A percentile compares a stretch with the other conserved stretches of the same genome.
Conservation (phyloP, 2,797 vertebrate genomes). For the Galago senegalensis region DNA sequence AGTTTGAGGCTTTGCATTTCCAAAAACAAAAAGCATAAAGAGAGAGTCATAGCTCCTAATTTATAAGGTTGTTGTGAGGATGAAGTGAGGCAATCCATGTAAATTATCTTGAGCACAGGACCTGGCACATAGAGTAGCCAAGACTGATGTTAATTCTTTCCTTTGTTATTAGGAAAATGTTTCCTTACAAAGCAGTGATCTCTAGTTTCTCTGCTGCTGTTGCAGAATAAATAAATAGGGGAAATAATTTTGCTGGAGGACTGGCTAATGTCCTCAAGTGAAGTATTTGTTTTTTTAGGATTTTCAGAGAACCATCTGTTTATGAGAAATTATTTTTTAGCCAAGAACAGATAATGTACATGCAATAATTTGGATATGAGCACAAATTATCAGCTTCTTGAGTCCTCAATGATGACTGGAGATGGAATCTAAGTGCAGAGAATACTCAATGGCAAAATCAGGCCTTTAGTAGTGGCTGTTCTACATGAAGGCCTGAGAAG, state of each 20-base stretch:
- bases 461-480: neutral
- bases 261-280: neutral
- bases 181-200: neutral
- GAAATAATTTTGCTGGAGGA: neutral
- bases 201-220: neutral
- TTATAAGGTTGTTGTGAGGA: neutral
- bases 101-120: neutral
- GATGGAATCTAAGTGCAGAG: neutral
- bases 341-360: neutral
- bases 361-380: neutral
- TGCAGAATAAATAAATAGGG: neutral
- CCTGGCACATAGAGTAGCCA: neutral
- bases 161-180: neutral
- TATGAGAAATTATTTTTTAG: neutral
- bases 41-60: neutral
- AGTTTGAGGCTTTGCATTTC: neutral
- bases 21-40: neutral
- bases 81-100: neutral
- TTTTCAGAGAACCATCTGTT: neutral
- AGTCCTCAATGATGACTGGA: neutral
- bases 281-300: constrained; percentile 2
- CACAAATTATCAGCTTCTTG: neutral
- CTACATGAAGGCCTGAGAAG: neutral
- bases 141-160: neutral
- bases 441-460: neutral